Evolutionary conservation across 2,888 invertebrate species (phyloP).

Genomic region (Cremastinae sp.): DNA sequence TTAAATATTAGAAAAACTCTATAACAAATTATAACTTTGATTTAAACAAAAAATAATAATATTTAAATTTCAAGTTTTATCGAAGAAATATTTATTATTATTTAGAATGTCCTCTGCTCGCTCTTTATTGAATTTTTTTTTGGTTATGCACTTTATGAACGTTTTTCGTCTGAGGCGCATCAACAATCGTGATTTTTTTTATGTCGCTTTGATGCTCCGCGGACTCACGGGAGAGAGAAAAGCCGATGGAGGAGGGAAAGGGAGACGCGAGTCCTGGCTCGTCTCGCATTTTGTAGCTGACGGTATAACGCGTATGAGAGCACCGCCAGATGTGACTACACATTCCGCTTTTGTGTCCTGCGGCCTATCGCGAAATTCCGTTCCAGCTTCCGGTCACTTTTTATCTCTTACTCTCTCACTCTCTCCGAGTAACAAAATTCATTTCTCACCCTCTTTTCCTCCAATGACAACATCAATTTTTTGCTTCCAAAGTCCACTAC

Average conservation of each 20-base stretch:
- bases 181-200: constrained; percentile 75
- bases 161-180: too few relatives aligned
- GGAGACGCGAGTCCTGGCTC: constrained; percentile 28
- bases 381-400: constrained; percentile 61
- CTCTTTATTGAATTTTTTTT: too few relatives aligned
- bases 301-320: constrained; percentile 71
- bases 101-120: too few relatives aligned
- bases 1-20: too few relatives aligned
- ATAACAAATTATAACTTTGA: too few relatives aligned
- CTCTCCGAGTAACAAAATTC: neutral
- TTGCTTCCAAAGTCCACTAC: constrained; percentile 2
- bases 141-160: too few relatives aligned
- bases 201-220: constrained; percentile 70
- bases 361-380: constrained; percentile 75
- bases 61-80: too few relatives aligned
- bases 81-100: too few relatives aligned
- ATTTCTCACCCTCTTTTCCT: constrained; percentile 1
- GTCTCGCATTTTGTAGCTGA: constrained; percentile 19
- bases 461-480: constrained; percentile 5
- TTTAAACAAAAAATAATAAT: too few relatives aligned
- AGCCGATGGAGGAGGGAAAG: constrained; percentile 69
- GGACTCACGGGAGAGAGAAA: too few relatives aligned
- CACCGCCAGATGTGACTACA: constrained; percentile 75
- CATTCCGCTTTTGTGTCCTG: constrained; percentile 73
- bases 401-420: constrained; percentile 15